Base-by-base conservation (phyloP, 2,888 invertebrate genomes). In the Drosophila gaucha region DNA sequence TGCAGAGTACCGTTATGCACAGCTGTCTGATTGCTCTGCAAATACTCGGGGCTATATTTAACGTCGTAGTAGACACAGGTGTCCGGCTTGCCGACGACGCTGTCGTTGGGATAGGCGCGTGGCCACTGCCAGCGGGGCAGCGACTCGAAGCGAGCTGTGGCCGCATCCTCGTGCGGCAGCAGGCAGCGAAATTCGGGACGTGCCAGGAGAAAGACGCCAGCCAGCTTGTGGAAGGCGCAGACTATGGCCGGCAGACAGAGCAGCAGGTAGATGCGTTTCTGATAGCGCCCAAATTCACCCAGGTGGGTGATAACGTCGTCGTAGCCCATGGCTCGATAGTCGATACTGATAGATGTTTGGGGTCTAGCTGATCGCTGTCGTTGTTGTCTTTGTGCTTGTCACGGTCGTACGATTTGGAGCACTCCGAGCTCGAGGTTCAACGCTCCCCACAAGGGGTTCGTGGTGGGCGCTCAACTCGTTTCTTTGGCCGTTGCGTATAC, bases 141-240 rank as follows among this genome's bases (percentile, higher is more conserved):
- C 9, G 82, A 75, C 8, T 86, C 72, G 67, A 73, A 87, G 2
- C 92, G 92, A 2, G 93, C 92, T 72, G 93, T 94, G 2, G 88
- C 71, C 0, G 46, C 73, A 49, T 90, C 84, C 90, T 95, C 95
- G 60, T 91, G 90, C 0, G 95, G 94, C 68, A 95, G 89, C 66
- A 92, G 88, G 85, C 95, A 95, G 62, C 95, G 94, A 87, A 94
- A 93, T 57, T 94, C 92, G 39, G 95, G 94, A 89, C 94, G 94
- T 0, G 95, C 95, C 52, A 94, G 93, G 1, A 95, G 92, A 89
- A 96, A 95, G 1, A 95, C 95, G 62, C 95, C 95, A 3, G 94
- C 94, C 39, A 96, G 91, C 89, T 95, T 95, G 90, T 95, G 95
- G 79, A 96, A 94, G 55, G 95, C 95, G 90, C 95, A 95, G 24